Evolutionary conservation across 1,140 invertebrate species (phyloP).

Genomic region (Drosophila orena): DNA sequence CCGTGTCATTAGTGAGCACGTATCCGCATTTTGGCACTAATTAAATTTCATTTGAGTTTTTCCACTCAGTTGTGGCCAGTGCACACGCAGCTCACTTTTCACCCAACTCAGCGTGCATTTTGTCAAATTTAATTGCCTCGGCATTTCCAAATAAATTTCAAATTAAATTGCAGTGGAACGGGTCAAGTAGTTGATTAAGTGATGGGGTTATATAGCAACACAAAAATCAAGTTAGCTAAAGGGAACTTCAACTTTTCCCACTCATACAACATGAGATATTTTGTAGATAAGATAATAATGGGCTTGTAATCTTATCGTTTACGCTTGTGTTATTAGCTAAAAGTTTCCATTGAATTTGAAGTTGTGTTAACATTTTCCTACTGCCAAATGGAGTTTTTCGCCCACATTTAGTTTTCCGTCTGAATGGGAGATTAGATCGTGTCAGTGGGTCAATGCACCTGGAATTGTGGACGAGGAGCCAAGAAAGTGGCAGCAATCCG

Average conservation of each 20-base stretch:
- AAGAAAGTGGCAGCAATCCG: slow-evolving; percentile 34
- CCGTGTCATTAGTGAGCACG: slow-evolving; percentile 69
- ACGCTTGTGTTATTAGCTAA: background rate
- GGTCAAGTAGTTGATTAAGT: background rate
- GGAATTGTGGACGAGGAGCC: slow-evolving; percentile 11
- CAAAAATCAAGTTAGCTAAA: too few species aligned
- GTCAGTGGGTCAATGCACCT: slow-evolving; percentile 77
- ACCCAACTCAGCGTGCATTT: slow-evolving; percentile 26
- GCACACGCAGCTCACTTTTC: slow-evolving; percentile 24
- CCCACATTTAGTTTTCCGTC: slow-evolving; percentile 4
- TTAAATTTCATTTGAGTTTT: slow-evolving; percentile 73
- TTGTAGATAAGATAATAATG: background rate
- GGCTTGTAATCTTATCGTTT: background rate
- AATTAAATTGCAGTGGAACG: slow-evolving; percentile 40
- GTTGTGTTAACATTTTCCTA: background rate
- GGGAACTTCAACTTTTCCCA: too few species aligned
- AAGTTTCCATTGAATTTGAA: background rate
- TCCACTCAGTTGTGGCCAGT: slow-evolving; percentile 26
- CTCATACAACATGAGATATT: too few species aligned
- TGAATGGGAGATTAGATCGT: slow-evolving; percentile 34
- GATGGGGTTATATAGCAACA: too few species aligned
- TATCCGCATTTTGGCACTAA: slow-evolving; percentile 73
- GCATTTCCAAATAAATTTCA: slow-evolving; percentile 52
- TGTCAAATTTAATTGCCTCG: slow-evolving; percentile 71
- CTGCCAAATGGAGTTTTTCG: slow-evolving; percentile 4